Evolutionary conservation across 2,888 invertebrate species (phyloP).

Genomic region (Calliopum simillimum): DNA sequence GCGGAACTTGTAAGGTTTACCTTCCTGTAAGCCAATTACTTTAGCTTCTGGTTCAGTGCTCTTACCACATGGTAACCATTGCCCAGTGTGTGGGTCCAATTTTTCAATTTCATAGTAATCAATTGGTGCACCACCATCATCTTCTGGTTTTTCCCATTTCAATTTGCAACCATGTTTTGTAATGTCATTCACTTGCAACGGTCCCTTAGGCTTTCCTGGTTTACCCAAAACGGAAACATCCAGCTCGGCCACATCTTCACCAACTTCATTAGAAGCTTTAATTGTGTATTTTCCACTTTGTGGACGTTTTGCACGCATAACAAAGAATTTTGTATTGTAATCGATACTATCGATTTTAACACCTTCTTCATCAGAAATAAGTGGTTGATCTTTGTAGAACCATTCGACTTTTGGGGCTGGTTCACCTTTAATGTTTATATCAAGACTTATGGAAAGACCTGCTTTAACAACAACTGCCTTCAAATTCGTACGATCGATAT

Average conservation of each 20-base stretch:
- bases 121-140: conserved; percentile 94
- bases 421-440: conserved; percentile 92
- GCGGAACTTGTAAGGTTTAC: conserved; percentile 98
- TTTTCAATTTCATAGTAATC: conserved; percentile 97
- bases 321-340: conserved; percentile 91
- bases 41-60: conserved; percentile 88
- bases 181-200: conserved; percentile 87
- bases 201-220: conserved; percentile 85
- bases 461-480: conserved; percentile 87
- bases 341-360: conserved; percentile 85
- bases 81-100: conserved; percentile 88
- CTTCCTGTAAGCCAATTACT: conserved; percentile 86
- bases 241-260: conserved; percentile 91
- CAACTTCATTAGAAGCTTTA: conserved; percentile 91
- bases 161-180: conserved; percentile 93
- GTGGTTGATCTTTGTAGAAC: conserved; percentile 80
- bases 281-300: conserved; percentile 91
- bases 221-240: conserved; percentile 89
- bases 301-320: conserved; percentile 82
- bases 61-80: conserved; percentile 93
- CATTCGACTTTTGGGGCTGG: conserved; percentile 94
- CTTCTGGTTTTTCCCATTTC: conserved; percentile 93
- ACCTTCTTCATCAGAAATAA: conserved; percentile 71
- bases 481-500: conserved; percentile 91
- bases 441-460: conserved; percentile 87